A percentile compares a stretch with the other conserved stretches of the same genome.
Conservation (phyloP, 2,797 vertebrate species). For the Silurus lanzhouensis region DNA sequence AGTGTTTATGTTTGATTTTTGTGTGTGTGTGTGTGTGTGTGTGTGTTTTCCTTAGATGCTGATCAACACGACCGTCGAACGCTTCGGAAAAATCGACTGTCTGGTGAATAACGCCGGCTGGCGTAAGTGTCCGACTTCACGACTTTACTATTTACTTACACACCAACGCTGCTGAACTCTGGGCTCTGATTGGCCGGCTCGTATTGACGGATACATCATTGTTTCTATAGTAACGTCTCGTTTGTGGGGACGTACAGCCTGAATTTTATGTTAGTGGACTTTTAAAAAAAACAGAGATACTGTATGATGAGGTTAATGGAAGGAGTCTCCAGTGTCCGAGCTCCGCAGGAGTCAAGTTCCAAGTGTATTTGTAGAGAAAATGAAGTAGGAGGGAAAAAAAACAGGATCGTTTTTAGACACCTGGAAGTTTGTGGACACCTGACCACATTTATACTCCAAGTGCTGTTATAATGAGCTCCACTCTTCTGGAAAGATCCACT, state of each 20-base stretch:
- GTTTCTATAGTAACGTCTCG: neutral
- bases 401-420: no score
- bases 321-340: no score
- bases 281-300: neutral
- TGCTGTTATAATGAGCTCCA: no score
- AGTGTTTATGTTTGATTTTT: neutral
- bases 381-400: no score
- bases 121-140: slow-evolving; percentile 70
- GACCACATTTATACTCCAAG: no score
- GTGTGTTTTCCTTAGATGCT: slow-evolving; percentile 66
- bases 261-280: neutral
- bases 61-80: slow-evolving; percentile 66
- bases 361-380: no score
- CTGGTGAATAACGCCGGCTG: slow-evolving; percentile 84
- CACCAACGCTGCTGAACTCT: neutral
- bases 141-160: neutral
- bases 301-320: neutral
- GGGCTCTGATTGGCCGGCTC: neutral
- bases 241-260: neutral
- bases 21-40: neutral
- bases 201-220: neutral
- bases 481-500: no score
- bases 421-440: no score
- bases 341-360: no score
- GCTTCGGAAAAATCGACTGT: slow-evolving; percentile 77